These are phyloP conservation scores for Candidula unifasciata DNA, from an alignment of 2,888 invertebrate genomes.

Conservation along the genomic window DNA sequence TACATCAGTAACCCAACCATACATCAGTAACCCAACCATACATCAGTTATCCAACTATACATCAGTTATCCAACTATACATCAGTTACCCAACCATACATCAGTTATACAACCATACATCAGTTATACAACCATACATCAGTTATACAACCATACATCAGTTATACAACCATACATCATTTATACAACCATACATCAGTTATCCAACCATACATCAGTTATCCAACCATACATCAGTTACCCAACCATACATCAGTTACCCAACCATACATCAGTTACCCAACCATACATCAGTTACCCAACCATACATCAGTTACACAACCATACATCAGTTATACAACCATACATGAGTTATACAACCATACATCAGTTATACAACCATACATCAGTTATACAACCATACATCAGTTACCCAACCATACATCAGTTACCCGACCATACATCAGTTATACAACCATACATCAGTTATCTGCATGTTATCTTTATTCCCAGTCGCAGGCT, in stretches of 20 bases:
- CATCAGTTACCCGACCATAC: background rate
- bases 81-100: too few species aligned
- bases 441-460: background rate
- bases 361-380: background rate
- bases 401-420: background rate
- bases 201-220: background rate
- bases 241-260: conserved; percentile 40
- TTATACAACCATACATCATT: background rate
- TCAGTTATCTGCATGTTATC: background rate
- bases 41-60: too few species aligned
- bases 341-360: background rate
- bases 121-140: too few species aligned
- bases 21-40: too few species aligned
- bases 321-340: too few species aligned
- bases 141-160: background rate
- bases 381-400: background rate
- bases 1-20: too few species aligned
- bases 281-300: too few species aligned
- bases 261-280: conserved; percentile 65
- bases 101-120: too few species aligned
- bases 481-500: conserved; percentile 73
- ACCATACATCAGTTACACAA: background rate
- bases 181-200: too few species aligned
- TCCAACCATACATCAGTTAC: background rate
- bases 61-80: too few species aligned